phyloP scores from a whole-genome alignment of 2,797 vertebrate species.

The Iguana delicatissima region DNA sequence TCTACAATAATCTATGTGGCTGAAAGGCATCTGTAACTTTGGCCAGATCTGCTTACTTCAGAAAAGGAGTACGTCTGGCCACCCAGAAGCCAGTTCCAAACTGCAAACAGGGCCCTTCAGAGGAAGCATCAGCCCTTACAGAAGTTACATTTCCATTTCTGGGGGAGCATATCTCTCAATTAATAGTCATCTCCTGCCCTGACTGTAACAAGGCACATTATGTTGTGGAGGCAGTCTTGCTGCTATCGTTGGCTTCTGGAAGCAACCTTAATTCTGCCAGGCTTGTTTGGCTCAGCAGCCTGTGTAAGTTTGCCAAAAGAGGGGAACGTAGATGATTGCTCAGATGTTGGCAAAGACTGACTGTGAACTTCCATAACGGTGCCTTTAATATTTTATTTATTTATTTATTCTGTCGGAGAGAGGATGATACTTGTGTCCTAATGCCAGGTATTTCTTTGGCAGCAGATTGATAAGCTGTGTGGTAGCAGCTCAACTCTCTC shows the following conservation, averaged over 20 bases:
- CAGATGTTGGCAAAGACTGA: background rate
- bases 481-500: background rate
- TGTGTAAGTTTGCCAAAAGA: background rate
- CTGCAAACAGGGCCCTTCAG: too few species aligned
- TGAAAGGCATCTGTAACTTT: background rate
- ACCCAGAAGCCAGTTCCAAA: too few species aligned
- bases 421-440: background rate
- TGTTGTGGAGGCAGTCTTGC: background rate
- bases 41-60: background rate
- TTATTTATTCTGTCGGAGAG: too few species aligned
- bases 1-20: background rate
- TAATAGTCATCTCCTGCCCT: too few species aligned
- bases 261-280: background rate
- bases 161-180: too few species aligned
- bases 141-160: too few species aligned
- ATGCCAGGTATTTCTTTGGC: background rate
- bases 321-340: background rate
- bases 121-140: too few species aligned
- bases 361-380: background rate
- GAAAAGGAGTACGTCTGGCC: background rate
- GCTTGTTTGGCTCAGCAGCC: background rate
- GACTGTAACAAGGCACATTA: background rate
- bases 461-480: conserved; percentile 13
- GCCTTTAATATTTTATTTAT: background rate
- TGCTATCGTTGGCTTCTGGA: background rate